These are phyloP conservation scores for Venustaconcha ellipsiformis DNA, from an alignment of 1,140 invertebrate species.

Conservation along the genomic window DNA sequence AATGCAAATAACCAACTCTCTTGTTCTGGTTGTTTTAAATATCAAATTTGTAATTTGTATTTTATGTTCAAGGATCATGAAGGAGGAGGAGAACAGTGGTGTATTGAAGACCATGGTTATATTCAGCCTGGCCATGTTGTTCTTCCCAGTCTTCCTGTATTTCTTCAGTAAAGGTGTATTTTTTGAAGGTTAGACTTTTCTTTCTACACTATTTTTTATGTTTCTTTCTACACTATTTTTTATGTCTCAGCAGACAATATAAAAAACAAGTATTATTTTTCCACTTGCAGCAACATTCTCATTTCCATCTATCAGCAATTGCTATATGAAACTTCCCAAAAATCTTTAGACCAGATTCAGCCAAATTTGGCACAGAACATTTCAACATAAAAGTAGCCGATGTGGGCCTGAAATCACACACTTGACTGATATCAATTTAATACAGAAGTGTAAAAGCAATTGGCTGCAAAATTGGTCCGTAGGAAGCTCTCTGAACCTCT, in stretches of 20 bases:
- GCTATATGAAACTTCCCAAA: not conserved
- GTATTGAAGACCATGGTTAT: constrained; percentile 54
- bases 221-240: no score
- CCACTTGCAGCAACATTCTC: not conserved
- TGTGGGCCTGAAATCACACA: not conserved
- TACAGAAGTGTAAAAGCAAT: no score
- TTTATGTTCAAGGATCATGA: constrained; percentile 34
- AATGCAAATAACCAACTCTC: no score
- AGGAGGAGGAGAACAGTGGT: constrained; percentile 25
- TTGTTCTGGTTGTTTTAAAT: no score
- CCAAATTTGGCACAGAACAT: not conserved
- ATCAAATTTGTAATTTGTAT: not conserved
- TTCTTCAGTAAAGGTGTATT: constrained; percentile 56
- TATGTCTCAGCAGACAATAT: not conserved
- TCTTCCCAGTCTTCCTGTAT: constrained; percentile 55
- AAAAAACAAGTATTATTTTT: not conserved
- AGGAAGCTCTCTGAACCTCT: no score
- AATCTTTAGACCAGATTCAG: not conserved
- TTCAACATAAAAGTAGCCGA: no score
- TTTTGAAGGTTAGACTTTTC: constrained; percentile 54
- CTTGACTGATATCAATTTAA: no score
- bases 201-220: no score
- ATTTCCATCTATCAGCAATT: no score
- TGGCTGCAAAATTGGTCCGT: no score
- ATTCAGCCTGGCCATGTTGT: constrained; percentile 53